These are phyloP conservation scores for Archips xylosteana DNA, from an alignment of 2,888 invertebrate species.

Conservation along the genomic window DNA sequence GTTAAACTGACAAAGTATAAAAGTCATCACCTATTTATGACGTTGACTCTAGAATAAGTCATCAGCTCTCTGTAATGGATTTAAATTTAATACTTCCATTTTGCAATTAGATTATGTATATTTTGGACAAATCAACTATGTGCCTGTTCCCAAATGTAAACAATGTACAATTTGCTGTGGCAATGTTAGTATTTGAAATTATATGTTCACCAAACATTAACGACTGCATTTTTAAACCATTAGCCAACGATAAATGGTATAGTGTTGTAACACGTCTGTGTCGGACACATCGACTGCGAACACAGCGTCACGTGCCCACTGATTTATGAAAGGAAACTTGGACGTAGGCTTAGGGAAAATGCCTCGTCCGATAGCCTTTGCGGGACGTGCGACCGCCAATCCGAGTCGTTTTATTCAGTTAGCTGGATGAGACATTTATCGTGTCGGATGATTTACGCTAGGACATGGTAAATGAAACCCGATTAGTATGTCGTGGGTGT, in stretches of 20 bases:
- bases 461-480: not conserved
- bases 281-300: slow-evolving; percentile 67
- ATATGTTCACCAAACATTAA: too few relatives aligned
- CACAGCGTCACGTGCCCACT: slow-evolving; percentile 76
- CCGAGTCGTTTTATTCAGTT: slow-evolving; percentile 72
- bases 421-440: slow-evolving; percentile 60
- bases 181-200: too few relatives aligned
- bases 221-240: not conserved
- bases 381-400: slow-evolving; percentile 65
- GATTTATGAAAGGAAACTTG: slow-evolving; percentile 78
- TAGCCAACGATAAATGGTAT: slow-evolving; percentile 21
- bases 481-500: not conserved
- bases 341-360: slow-evolving; percentile 66
- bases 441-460: slow-evolving; percentile 45
- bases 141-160: too few relatives aligned
- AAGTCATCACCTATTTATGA: too few relatives aligned
- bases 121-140: too few relatives aligned
- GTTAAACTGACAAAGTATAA: too few relatives aligned
- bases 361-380: slow-evolving; percentile 72
- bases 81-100: not conserved
- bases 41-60: too few relatives aligned
- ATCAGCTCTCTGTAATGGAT: not conserved
- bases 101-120: too few relatives aligned
- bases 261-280: slow-evolving; percentile 70
- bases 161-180: too few relatives aligned